phyloP scores from a whole-genome alignment of 2,888 invertebrate species.

The Chrysina gloriosa region DNA sequence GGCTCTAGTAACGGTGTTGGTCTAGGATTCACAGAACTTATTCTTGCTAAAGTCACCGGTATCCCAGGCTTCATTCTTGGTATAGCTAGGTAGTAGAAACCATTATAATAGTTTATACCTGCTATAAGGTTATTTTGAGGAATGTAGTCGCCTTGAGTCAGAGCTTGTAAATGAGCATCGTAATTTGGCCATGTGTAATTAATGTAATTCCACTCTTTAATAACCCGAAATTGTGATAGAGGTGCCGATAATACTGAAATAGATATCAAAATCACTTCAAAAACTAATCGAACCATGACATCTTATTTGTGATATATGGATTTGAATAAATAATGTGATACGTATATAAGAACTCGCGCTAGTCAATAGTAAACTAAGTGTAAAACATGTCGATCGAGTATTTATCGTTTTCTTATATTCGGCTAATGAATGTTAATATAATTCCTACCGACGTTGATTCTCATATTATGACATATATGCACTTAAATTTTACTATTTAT shows the following conservation, averaged over 20 bases:
- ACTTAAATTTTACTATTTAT: conserved; percentile 8
- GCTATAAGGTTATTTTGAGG: conserved; percentile 76
- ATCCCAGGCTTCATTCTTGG: conserved; percentile 79
- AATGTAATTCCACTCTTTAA: conserved; percentile 79
- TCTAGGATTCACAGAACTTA: conserved; percentile 65
- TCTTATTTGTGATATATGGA: too few species aligned
- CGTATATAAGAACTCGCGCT: background rate
- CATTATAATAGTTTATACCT: conserved; percentile 76
- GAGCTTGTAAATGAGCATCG: conserved; percentile 68
- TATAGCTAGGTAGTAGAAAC: conserved; percentile 75
- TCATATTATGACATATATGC: background rate
- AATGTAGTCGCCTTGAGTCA: conserved; percentile 71
- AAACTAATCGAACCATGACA: background rate
- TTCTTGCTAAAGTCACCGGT: conserved; percentile 75
- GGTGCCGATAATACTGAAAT: conserved; percentile 9
- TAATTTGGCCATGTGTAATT: conserved; percentile 76
- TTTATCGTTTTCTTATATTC: conserved; percentile 27
- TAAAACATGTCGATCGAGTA: conserved; percentile 9
- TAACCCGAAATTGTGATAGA: conserved; percentile 71
- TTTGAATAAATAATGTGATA: background rate
- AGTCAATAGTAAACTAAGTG: conserved; percentile 16
- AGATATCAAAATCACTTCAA: background rate
- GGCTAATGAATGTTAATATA: conserved; percentile 26
- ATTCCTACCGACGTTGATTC: conserved; percentile 8
- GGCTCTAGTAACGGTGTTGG: conserved; percentile 71